phyloP scores from a whole-genome alignment of 1,140 invertebrate genomes.

The Matsumurasca onukii region DNA sequence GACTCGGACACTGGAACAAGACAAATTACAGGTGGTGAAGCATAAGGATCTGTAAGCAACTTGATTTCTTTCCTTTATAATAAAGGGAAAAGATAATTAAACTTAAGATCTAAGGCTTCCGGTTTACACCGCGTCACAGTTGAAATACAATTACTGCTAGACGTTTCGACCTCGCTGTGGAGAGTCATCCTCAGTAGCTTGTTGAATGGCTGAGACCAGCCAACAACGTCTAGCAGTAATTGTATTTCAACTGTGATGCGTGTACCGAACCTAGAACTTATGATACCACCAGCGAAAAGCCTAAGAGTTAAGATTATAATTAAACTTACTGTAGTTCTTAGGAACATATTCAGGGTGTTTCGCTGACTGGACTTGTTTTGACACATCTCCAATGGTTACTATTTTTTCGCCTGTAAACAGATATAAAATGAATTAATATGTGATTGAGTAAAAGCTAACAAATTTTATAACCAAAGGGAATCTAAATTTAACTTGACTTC shows the following conservation, averaged over 20 bases:
- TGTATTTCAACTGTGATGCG: not conserved
- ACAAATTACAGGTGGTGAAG: constrained; percentile 35
- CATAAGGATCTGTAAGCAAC: constrained; percentile 25
- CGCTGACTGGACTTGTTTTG: constrained; percentile 61
- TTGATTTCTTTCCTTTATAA: not conserved
- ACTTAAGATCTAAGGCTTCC: not conserved
- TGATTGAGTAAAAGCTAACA: not conserved
- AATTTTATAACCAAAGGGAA: not conserved
- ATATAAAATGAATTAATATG: not conserved
- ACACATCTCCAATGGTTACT: constrained; percentile 76
- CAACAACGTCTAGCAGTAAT: constrained; percentile 28
- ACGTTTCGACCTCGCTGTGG: too few species aligned
- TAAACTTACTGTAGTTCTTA: constrained; percentile 74
- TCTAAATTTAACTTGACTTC: not conserved
- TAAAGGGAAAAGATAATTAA: not conserved
- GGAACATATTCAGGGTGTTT: constrained; percentile 79
- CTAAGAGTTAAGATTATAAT: constrained; percentile 41
- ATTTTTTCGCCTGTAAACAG: constrained; percentile 10
- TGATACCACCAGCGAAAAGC: constrained; percentile 28
- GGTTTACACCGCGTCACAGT: not conserved
- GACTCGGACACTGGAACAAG: constrained; percentile 53
- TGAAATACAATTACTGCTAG: not conserved
- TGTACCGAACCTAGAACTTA: constrained; percentile 29
- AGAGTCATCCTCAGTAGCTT: constrained; percentile 16
- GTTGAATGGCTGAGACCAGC: constrained; percentile 27